A percentile compares a stretch with the other conserved stretches of the same genome.
These are phyloP conservation scores for Tachycineta bicolor DNA, from an alignment of 2,113 vertebrate genomes.

Conservation along the genomic window DNA sequence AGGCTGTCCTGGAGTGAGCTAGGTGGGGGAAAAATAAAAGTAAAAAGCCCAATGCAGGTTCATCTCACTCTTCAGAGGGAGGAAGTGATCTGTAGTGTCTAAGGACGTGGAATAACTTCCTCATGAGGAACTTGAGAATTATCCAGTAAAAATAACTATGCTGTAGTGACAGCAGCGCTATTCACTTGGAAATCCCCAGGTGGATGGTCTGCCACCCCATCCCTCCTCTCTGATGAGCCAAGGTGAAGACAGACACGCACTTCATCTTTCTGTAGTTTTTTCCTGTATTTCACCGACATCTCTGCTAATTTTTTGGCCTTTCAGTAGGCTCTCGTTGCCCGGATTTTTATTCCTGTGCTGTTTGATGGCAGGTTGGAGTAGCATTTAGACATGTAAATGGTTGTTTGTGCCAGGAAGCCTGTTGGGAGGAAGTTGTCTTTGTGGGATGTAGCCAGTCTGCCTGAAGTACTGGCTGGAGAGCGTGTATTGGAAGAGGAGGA, in stretches of 20 bases:
- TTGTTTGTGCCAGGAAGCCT: background rate
- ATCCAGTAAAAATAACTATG: background rate
- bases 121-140: background rate
- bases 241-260: accelerated
- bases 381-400: background rate
- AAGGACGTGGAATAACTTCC: background rate
- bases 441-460: background rate
- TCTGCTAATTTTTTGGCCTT: background rate
- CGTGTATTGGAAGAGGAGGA: accelerated
- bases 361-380: background rate
- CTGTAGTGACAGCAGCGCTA: background rate
- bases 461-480: background rate
- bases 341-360: background rate
- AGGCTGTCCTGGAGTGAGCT: background rate
- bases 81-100: background rate
- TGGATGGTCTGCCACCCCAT: too few relatives aligned
- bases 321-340: background rate
- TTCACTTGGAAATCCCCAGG: background rate
- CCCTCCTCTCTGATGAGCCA: background rate
- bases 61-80: accelerated
- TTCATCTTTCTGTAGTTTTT: background rate
- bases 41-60: accelerated
- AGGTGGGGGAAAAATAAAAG: accelerated
- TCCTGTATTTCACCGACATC: background rate
- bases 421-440: background rate